A percentile compares a stretch with the other conserved stretches of the same genome.
These are phyloP conservation scores for Cyprinodon brontotheroides DNA, from an alignment of 2,113 vertebrate genomes.

Conservation along the genomic window DNA sequence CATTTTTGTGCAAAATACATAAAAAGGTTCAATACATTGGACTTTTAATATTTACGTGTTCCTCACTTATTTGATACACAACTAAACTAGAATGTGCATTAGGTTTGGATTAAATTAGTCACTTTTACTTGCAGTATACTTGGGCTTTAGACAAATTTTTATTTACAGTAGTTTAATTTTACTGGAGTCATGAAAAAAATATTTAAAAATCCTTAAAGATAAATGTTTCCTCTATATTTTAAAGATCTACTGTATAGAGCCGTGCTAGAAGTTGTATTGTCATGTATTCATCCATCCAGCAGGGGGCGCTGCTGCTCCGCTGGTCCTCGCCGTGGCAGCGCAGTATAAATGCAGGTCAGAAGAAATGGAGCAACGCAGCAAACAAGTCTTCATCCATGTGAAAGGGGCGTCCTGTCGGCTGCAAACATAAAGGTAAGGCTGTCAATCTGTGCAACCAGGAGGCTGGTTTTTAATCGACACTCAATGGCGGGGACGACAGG, in stretches of 20 bases:
- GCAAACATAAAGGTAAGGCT: slow-evolving; percentile 48
- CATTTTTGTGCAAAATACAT: too few relatives aligned
- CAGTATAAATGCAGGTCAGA: slow-evolving; percentile 65
- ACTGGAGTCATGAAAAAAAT: not conserved
- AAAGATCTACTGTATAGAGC: not conserved
- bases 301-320: slow-evolving; percentile 42
- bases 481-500: too few relatives aligned
- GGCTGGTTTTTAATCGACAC: rapidly evolving
- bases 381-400: slow-evolving; percentile 38
- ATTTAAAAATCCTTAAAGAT: not conserved
- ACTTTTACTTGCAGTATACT: too few relatives aligned
- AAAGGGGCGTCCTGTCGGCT: slow-evolving; percentile 8
- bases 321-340: not conserved
- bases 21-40: too few relatives aligned
- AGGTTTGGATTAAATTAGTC: too few relatives aligned
- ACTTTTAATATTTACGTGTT: too few relatives aligned
- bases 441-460: rapidly evolving
- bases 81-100: too few relatives aligned
- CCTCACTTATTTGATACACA: too few relatives aligned
- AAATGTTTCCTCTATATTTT: not conserved
- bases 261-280: not conserved
- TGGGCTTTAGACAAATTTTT: too few relatives aligned
- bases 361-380: slow-evolving; percentile 1
- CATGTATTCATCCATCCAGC: slow-evolving; percentile 18
- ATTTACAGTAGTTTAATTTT: too few relatives aligned